Conservation (phyloP, 2,888 invertebrate species). For the Seira ritae region DNA sequence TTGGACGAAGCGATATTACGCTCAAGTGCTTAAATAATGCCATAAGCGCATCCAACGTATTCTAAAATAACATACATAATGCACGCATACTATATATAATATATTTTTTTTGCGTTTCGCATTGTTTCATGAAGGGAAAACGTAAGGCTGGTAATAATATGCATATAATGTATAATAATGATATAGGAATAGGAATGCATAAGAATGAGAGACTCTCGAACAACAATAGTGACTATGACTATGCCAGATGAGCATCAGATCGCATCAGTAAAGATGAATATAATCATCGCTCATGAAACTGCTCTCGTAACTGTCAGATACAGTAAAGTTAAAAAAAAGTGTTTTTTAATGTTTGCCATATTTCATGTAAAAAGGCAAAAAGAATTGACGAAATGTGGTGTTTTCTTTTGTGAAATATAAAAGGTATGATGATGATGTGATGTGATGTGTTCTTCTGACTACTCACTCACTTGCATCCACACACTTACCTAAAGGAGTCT, state of each 20-base stretch:
- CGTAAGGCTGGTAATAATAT: no score
- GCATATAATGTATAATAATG: no score
- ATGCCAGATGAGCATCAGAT: conserved; percentile 33
- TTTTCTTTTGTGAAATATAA: conserved; percentile 4
- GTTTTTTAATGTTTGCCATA: conserved; percentile 42
- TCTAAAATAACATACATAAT: not conserved
- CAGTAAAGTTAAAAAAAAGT: not conserved
- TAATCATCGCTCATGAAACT: no score
- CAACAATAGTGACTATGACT: conserved; percentile 20
- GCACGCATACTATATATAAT: not conserved
- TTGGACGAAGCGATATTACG: no score
- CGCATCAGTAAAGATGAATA: no score
- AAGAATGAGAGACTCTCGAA: not conserved
- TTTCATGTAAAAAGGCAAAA: conserved; percentile 38
- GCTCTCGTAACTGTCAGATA: conserved; percentile 4
- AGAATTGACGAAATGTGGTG: conserved; percentile 4
- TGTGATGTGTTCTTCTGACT: not conserved
- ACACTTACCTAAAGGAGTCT: not conserved
- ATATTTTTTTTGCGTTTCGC: conserved; percentile 16
- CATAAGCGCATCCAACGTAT: not conserved
- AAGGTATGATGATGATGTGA: not conserved
- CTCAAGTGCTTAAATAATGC: not conserved
- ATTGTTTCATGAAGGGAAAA: not conserved
- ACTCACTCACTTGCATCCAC: not conserved
- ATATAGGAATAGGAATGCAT: not conserved